Conservation (phyloP, 2,113 vertebrate genomes). For the Gymnobelideus leadbeateri region DNA sequence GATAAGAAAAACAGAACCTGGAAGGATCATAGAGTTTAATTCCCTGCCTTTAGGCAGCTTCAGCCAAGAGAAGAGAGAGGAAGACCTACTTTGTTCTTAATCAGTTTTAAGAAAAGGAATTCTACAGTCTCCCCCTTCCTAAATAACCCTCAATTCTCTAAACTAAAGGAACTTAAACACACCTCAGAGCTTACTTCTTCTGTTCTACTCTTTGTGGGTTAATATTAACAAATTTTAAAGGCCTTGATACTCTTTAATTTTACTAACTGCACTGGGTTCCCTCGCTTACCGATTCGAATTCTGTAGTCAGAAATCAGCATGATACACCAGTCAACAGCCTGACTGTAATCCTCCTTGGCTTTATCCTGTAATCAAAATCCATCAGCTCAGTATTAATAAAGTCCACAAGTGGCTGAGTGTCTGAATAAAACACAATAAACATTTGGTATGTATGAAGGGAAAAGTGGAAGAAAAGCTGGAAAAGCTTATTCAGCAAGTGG, state of each 20-base stretch:
- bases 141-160: neutral
- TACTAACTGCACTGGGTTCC: accelerated
- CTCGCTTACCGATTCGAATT: conserved; percentile 87
- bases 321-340: conserved; percentile 89
- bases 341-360: conserved; percentile 87
- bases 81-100: neutral
- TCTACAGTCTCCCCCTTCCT: neutral
- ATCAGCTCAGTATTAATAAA: accelerated
- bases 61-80: neutral
- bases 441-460: neutral
- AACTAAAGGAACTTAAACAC: neutral
- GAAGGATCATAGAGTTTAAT: neutral
- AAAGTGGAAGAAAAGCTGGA: neutral
- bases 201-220: neutral
- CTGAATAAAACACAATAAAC: conserved; percentile 10
- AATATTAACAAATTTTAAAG: neutral
- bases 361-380: conserved; percentile 79
- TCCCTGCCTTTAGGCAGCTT: neutral
- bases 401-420: neutral
- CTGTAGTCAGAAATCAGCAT: conserved; percentile 92
- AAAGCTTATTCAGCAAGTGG: neutral
- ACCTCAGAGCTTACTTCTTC: neutral
- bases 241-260: neutral
- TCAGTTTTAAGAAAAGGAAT: neutral
- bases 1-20: neutral